Evolutionary conservation across 2,113 vertebrate genomes (phyloP).

Genomic region (Tachysurus fulvidraco): DNA sequence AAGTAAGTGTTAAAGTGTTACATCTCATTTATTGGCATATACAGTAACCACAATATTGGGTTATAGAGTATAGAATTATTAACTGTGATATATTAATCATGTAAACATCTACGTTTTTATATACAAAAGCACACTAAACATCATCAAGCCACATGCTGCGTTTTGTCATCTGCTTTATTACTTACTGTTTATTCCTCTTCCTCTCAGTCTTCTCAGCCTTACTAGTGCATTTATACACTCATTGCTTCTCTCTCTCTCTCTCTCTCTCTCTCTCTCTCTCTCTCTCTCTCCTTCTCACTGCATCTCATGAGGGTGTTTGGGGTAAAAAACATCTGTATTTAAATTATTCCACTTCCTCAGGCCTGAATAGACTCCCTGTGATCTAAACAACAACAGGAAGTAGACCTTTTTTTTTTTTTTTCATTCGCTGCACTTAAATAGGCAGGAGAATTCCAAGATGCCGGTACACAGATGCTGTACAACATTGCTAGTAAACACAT

Average conservation of each 20-base stretch:
- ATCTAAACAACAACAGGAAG: slow-evolving; percentile 81
- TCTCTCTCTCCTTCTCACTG: slow-evolving; percentile 37
- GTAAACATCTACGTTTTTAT: not conserved
- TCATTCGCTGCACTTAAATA: slow-evolving; percentile 74
- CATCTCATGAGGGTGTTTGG: slow-evolving; percentile 69
- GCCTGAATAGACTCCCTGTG: slow-evolving; percentile 77
- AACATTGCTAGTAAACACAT: slow-evolving; percentile 51
- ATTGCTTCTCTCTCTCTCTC: slow-evolving; percentile 32
- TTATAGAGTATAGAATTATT: not conserved
- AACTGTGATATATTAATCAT: not conserved
- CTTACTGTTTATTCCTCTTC: slow-evolving; percentile 23
- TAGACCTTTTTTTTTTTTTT: slow-evolving; percentile 68
- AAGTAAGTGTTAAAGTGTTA: not conserved
- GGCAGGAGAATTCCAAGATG: slow-evolving; percentile 63
- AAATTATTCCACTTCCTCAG: slow-evolving; percentile 78
- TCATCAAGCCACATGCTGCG: not conserved
- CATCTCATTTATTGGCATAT: not conserved
- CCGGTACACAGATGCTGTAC: slow-evolving; percentile 60
- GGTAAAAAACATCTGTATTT: slow-evolving; percentile 82
- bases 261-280: slow-evolving; percentile 45
- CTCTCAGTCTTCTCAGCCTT: slow-evolving; percentile 25
- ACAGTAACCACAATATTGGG: not conserved
- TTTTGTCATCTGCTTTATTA: not conserved
- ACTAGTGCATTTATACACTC: slow-evolving; percentile 2
- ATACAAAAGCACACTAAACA: not conserved